Conservation (phyloP, 2,797 vertebrate species). For the Micrastur ruficollis region DNA sequence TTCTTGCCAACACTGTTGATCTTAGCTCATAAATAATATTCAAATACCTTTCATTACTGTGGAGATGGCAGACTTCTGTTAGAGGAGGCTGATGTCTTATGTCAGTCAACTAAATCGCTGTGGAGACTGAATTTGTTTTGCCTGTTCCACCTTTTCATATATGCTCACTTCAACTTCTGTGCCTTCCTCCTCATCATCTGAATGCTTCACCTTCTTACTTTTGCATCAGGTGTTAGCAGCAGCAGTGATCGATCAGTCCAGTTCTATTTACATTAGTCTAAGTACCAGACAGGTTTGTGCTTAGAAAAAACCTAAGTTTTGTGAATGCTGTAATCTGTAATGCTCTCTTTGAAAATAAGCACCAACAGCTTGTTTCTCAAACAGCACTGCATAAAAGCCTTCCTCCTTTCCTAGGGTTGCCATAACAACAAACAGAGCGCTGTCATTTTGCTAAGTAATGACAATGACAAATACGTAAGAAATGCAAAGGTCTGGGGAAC, state of each 20-base stretch:
- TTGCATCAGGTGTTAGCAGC: neutral
- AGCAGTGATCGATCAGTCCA: neutral
- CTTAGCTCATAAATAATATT: neutral
- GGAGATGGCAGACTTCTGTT: neutral
- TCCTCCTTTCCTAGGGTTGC: neutral
- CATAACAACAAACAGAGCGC: constrained; percentile 15
- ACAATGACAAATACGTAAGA: constrained; percentile 49
- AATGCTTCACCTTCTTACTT: neutral
- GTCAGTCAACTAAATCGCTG: neutral
- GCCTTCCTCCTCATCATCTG: neutral
- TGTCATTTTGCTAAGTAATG: constrained; percentile 44
- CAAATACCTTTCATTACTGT: neutral
- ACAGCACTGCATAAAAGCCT: neutral
- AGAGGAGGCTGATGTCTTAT: neutral
- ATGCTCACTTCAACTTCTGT: neutral
- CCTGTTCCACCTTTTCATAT: neutral
- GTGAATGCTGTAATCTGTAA: neutral
- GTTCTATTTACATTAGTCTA: neutral
- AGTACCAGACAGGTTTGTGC: neutral
- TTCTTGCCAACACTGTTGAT: neutral
- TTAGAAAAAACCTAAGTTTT: neutral
- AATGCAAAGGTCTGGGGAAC: constrained; percentile 51
- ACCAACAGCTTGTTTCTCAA: neutral
- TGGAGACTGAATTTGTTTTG: neutral
- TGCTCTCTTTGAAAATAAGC: neutral